Conservation (phyloP, 2,113 vertebrate species). For the Gila orcuttii region DNA sequence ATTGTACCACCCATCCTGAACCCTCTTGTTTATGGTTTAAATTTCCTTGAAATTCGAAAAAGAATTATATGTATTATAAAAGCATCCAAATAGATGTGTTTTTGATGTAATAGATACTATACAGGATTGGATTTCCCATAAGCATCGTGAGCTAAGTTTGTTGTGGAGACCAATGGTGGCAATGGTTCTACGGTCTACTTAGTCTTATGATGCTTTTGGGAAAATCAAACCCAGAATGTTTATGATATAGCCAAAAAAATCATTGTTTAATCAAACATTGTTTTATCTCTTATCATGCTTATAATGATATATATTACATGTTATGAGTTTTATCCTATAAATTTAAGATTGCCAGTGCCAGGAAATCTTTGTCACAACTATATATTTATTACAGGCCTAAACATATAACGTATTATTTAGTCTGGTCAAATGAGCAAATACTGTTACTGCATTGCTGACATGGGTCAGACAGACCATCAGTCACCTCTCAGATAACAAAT, state of each 20-base stretch:
- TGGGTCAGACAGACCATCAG: background rate
- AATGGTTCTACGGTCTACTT: no score
- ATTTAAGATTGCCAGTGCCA: background rate
- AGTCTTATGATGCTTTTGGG: no score
- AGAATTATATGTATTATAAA: slow-evolving; percentile 12
- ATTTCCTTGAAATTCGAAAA: slow-evolving; percentile 48
- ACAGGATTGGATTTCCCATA: no score
- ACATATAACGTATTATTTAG: background rate
- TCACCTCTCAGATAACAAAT: background rate
- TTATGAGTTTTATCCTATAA: background rate
- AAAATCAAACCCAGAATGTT: no score
- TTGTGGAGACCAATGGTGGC: no score
- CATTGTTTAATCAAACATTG: no score
- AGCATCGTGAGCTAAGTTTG: no score
- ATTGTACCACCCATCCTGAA: slow-evolving; percentile 49
- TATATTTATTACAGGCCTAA: background rate
- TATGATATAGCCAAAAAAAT: no score
- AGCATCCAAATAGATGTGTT: background rate
- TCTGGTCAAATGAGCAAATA: no score
- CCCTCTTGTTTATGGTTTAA: slow-evolving; percentile 49
- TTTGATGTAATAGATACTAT: background rate
- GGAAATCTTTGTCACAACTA: background rate
- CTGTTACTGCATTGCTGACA: background rate
- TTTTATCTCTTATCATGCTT: no score
- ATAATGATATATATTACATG: no score